Evolutionary conservation across 2,797 vertebrate species (phyloP).

Genomic region (Gymnodraco acuticeps): DNA sequence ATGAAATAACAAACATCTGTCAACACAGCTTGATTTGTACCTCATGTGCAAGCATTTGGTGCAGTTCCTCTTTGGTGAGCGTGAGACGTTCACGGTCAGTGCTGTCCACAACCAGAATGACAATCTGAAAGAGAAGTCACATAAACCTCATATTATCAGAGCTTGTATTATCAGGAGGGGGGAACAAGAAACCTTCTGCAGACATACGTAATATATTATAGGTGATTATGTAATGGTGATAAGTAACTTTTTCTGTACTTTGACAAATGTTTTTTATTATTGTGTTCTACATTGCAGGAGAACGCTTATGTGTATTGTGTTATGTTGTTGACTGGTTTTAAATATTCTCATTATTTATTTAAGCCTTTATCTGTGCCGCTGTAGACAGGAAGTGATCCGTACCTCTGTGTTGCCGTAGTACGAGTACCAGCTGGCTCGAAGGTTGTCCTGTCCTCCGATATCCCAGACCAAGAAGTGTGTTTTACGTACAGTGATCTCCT

Average conservation of each 20-base stretch:
- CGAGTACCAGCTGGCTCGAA: constrained; percentile 86
- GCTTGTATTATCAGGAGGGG: not conserved
- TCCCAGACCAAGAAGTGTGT: constrained; percentile 92
- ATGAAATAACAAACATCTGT: constrained; percentile 6
- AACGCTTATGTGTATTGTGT: too few species aligned
- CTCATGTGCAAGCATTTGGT: constrained; percentile 90
- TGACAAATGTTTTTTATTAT: too few species aligned
- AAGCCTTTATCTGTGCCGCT: too few species aligned
- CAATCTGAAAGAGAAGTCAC: constrained; percentile 79
- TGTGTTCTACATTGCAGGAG: too few species aligned
- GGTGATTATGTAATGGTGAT: too few species aligned
- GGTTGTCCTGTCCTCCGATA: constrained; percentile 89
- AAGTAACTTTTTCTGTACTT: too few species aligned
- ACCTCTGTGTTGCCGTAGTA: constrained; percentile 91
- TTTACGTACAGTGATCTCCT: constrained; percentile 86
- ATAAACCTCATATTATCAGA: not conserved
- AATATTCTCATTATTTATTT: too few species aligned
- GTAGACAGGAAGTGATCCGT: not conserved
- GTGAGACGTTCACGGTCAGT: constrained; percentile 88
- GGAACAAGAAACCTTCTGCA: not conserved
- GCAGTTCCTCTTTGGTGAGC: constrained; percentile 86
- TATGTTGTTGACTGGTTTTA: too few species aligned
- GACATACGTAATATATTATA: too few species aligned
- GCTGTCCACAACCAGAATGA: constrained; percentile 92
- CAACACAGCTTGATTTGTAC: constrained; percentile 65